A percentile compares a stretch with the other conserved stretches of the same genome.
phyloP scores from a whole-genome alignment of 2,888 invertebrate species.

The Tigriopus californicus region DNA sequence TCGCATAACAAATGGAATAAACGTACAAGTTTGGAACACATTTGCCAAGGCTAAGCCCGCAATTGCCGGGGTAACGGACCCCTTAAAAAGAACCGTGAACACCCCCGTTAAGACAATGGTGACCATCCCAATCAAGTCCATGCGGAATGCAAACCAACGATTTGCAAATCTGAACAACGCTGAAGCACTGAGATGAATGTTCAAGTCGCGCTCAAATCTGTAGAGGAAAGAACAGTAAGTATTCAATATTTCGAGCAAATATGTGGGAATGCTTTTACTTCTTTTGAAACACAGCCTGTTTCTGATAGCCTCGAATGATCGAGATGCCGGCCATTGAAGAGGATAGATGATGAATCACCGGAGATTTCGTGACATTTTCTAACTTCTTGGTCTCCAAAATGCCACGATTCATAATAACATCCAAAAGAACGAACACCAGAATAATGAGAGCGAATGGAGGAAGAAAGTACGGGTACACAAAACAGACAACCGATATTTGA shows the following conservation, averaged over 20 bases:
- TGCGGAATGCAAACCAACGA: slow-evolving; percentile 31
- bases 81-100: slow-evolving; percentile 29
- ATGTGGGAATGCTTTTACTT: too few species aligned
- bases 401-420: slow-evolving; percentile 23
- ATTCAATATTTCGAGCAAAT: neutral
- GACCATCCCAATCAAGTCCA: slow-evolving; percentile 27
- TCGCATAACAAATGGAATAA: slow-evolving; percentile 24
- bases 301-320: slow-evolving; percentile 32
- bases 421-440: slow-evolving; percentile 22
- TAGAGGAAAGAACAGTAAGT: slow-evolving; percentile 16
- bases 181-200: slow-evolving; percentile 29
- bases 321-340: slow-evolving; percentile 33
- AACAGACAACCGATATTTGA: slow-evolving; percentile 27
- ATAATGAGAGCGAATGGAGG: slow-evolving; percentile 27
- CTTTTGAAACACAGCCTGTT: slow-evolving; percentile 26
- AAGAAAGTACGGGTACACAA: slow-evolving; percentile 28
- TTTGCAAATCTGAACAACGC: slow-evolving; percentile 29
- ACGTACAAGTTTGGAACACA: slow-evolving; percentile 26
- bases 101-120: slow-evolving; percentile 30
- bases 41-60: slow-evolving; percentile 36
- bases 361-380: slow-evolving; percentile 33
- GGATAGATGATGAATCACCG: slow-evolving; percentile 33
- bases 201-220: slow-evolving; percentile 28
- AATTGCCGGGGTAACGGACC: slow-evolving; percentile 29
- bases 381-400: slow-evolving; percentile 28